phyloP scores from a whole-genome alignment of 2,888 invertebrate genomes.

The Leucozona laternaria region DNA sequence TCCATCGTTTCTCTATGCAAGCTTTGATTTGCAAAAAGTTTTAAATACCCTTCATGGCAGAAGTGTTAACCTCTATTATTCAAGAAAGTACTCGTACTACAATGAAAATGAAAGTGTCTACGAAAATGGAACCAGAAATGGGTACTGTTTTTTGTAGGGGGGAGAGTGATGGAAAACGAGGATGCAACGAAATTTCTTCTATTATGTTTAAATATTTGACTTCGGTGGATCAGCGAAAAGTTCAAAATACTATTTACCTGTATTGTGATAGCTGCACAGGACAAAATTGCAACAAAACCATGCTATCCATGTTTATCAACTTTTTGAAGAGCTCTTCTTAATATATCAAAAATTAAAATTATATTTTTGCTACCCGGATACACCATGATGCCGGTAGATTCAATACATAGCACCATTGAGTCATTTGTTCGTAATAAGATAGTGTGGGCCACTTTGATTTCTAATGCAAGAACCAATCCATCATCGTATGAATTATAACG shows the following conservation, averaged over 20 bases:
- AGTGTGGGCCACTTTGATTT: slow-evolving; percentile 16
- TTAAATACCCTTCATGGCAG: slow-evolving; percentile 32
- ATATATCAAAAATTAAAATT: slow-evolving; percentile 15
- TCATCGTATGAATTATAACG: neutral
- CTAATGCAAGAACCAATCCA: neutral
- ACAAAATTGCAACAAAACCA: slow-evolving; percentile 7
- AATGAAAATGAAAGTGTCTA: slow-evolving; percentile 23
- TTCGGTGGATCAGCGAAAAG: neutral
- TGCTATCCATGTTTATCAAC: neutral
- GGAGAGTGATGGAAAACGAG: slow-evolving; percentile 20
- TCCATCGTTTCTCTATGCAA: slow-evolving; percentile 16
- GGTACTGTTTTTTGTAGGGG: slow-evolving; percentile 21
- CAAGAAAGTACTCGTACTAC: slow-evolving; percentile 36
- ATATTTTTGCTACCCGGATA: slow-evolving; percentile 12
- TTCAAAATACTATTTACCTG: slow-evolving; percentile 1
- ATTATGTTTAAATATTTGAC: slow-evolving; percentile 20
- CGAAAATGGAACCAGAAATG: slow-evolving; percentile 32
- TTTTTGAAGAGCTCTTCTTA: neutral
- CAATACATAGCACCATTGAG: slow-evolving; percentile 27
- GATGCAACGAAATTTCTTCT: slow-evolving; percentile 29
- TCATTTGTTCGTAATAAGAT: slow-evolving; percentile 22
- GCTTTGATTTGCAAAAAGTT: slow-evolving; percentile 36
- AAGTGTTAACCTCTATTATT: slow-evolving; percentile 22
- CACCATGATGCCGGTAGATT: slow-evolving; percentile 31
- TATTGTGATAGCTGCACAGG: slow-evolving; percentile 4